Percentiles rank a stretch among this genome's conserved stretches.
phyloP scores from a whole-genome alignment of 2,113 vertebrate genomes.

The Ceyx melanurus region DNA sequence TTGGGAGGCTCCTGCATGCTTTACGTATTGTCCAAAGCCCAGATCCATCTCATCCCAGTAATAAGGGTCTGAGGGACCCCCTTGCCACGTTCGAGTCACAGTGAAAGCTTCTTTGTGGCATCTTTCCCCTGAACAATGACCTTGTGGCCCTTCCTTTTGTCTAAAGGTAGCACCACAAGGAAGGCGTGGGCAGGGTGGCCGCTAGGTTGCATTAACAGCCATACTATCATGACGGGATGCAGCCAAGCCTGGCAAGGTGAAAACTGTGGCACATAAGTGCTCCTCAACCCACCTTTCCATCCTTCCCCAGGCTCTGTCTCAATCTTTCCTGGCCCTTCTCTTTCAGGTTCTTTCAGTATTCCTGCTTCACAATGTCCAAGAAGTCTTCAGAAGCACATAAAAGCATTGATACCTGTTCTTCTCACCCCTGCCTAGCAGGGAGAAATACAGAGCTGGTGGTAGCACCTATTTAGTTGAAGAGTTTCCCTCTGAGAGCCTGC shows the following conservation, averaged over 20 bases:
- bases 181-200: accelerated
- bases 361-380: background rate
- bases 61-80: background rate
- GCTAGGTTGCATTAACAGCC: background rate
- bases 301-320: background rate
- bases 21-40: background rate
- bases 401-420: background rate
- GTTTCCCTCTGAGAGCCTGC: background rate
- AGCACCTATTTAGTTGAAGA: background rate
- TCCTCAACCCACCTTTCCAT: background rate
- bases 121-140: background rate
- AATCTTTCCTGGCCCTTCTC: background rate
- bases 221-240: background rate
- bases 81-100: background rate
- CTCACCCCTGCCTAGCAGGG: background rate
- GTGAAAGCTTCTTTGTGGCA: background rate
- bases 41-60: background rate
- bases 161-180: background rate
- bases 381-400: background rate
- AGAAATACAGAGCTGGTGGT: background rate
- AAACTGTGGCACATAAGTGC: accelerated
- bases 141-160: background rate
- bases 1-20: background rate
- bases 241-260: background rate
- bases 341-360: background rate